Evolutionary conservation across 2,797 vertebrate species (phyloP).

Genomic region (Mus spretus): DNA sequence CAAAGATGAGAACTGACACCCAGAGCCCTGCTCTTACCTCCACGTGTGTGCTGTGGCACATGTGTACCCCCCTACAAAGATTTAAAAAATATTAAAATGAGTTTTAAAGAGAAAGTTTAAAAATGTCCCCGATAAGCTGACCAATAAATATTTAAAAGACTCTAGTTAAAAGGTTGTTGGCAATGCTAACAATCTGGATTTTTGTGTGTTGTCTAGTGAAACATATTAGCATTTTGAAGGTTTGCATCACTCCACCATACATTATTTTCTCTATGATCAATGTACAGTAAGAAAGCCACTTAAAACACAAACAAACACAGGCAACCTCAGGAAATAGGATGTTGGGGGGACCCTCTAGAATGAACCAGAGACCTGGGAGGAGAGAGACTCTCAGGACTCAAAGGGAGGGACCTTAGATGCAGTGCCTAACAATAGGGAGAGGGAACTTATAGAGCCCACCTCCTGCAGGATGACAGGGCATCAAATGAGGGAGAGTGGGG

Average conservation of each 20-base stretch:
- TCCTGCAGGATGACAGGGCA: too few relatives aligned
- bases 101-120: background rate
- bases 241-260: constrained; percentile 3
- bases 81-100: background rate
- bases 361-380: too few relatives aligned
- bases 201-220: background rate
- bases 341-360: too few relatives aligned
- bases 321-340: too few relatives aligned
- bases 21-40: background rate
- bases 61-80: background rate
- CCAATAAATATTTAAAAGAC: constrained; percentile 25
- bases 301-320: background rate
- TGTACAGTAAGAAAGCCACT: background rate
- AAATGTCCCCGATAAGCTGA: background rate
- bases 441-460: too few relatives aligned
- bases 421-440: too few relatives aligned
- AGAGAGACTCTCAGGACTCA: too few relatives aligned
- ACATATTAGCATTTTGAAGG: background rate
- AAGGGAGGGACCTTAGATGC: too few relatives aligned
- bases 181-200: background rate
- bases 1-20: background rate
- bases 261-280: constrained; percentile 33
- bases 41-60: background rate
- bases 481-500: too few relatives aligned
- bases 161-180: background rate